Percentiles rank a stretch among this genome's conserved stretches.
Conservation (phyloP, 2,888 invertebrate genomes). For the Myathropa florea region DNA sequence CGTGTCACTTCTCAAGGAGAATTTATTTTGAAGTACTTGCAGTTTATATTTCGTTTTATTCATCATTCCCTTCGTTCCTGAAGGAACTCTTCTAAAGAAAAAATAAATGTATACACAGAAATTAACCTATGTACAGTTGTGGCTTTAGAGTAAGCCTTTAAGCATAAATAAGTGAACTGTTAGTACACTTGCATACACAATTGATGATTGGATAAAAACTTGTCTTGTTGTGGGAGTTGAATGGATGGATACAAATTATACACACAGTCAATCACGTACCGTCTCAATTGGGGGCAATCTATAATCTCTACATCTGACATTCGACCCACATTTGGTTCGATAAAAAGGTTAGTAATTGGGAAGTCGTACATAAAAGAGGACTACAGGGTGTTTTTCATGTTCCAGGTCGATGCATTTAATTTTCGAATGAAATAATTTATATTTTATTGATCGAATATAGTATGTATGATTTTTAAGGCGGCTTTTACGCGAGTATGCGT, state of each 20-base stretch:
- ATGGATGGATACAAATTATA: not conserved
- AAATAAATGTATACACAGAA: not conserved
- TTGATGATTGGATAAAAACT: not conserved
- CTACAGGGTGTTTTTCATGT: no score
- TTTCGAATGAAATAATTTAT: no score
- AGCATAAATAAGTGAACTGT: not conserved
- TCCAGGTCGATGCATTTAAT: no score
- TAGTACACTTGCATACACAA: not conserved
- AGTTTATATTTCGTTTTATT: conserved; percentile 33
- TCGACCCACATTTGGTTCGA: not conserved
- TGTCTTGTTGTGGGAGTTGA: not conserved
- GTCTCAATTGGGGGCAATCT: not conserved
- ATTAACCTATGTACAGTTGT: no score
- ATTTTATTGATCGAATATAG: no score
- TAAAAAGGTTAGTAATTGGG: no score
- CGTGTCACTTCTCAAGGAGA: conserved; percentile 49
- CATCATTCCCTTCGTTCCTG: not conserved
- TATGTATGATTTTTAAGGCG: no score
- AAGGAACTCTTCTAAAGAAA: not conserved
- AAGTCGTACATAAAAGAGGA: no score
- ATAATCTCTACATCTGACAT: not conserved
- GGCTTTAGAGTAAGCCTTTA: not conserved
- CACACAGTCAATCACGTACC: not conserved
- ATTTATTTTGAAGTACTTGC: conserved; percentile 53
- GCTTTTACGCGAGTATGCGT: no score